A percentile compares a stretch with the other conserved stretches of the same genome.
Conservation (phyloP, 1,140 invertebrate species). For the Ephestia elutella region DNA sequence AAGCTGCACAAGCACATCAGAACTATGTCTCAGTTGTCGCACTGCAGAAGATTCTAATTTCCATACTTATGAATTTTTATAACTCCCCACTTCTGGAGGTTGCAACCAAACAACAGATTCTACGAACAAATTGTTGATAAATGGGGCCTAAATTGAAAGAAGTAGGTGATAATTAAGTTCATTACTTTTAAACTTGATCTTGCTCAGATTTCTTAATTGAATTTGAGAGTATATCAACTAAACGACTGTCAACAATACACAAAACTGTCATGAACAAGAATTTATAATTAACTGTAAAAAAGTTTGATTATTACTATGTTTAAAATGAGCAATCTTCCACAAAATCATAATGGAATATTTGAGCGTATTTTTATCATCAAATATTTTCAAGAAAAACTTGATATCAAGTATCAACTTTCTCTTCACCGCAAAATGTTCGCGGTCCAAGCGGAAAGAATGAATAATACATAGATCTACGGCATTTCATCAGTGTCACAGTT, state of each 20-base stretch:
- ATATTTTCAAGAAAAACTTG: background rate
- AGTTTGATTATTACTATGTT: too few relatives aligned
- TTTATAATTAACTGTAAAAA: too few relatives aligned
- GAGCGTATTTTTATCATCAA: background rate
- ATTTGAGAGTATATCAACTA: too few relatives aligned
- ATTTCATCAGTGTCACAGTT: background rate
- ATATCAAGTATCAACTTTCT: background rate
- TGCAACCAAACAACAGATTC: background rate
- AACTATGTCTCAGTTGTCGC: background rate
- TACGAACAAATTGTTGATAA: background rate
- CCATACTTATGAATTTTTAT: conserved; percentile 11
- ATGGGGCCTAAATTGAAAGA: background rate
- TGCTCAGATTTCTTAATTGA: too few relatives aligned
- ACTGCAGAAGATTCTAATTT: conserved; percentile 11
- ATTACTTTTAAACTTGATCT: too few relatives aligned
- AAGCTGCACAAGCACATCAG: background rate
- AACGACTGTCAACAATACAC: too few relatives aligned
- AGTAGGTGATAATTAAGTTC: too few relatives aligned
- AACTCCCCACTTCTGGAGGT: background rate
- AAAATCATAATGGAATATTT: too few relatives aligned
- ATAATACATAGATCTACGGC: background rate
- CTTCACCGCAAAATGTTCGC: background rate
- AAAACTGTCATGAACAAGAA: too few relatives aligned
- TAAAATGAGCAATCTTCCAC: too few relatives aligned
- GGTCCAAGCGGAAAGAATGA: background rate